phyloP scores from a whole-genome alignment of 2,797 vertebrate genomes.

The Silurus lanzhouensis region DNA sequence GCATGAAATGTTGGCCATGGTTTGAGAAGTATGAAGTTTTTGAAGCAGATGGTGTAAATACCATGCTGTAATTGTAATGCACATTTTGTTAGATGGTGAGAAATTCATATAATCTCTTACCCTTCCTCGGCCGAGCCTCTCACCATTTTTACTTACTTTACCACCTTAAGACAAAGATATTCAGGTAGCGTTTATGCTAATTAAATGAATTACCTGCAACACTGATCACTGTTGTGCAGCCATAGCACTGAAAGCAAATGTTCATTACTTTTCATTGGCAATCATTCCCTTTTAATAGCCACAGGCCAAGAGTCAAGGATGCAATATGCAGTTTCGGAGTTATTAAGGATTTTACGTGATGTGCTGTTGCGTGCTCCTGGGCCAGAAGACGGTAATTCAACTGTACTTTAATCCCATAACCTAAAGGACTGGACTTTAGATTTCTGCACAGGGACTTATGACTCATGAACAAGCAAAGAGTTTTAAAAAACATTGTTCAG shows the following conservation, averaged over 20 bases:
- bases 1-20: neutral
- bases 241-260: constrained; percentile 20
- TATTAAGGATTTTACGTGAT: constrained; percentile 21
- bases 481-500: neutral
- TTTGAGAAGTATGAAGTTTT: neutral
- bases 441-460: neutral
- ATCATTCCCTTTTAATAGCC: constrained; percentile 31
- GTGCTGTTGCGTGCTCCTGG: constrained; percentile 8
- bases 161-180: constrained; percentile 1
- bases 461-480: no score
- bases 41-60: constrained; percentile 11
- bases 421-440: neutral
- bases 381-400: neutral
- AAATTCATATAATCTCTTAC: neutral
- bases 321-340: constrained; percentile 29
- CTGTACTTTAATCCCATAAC: constrained; percentile 6
- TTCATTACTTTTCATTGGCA: constrained; percentile 23
- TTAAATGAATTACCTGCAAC: constrained; percentile 33
- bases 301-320: constrained; percentile 25
- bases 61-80: neutral
- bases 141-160: neutral
- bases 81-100: neutral
- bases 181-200: constrained; percentile 24
- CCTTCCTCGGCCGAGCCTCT: neutral
- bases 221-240: constrained; percentile 8